Percentiles rank a stretch among this genome's conserved stretches.
phyloP scores from a whole-genome alignment of 2,113 vertebrate genomes.

The Pedetes capensis region DNA sequence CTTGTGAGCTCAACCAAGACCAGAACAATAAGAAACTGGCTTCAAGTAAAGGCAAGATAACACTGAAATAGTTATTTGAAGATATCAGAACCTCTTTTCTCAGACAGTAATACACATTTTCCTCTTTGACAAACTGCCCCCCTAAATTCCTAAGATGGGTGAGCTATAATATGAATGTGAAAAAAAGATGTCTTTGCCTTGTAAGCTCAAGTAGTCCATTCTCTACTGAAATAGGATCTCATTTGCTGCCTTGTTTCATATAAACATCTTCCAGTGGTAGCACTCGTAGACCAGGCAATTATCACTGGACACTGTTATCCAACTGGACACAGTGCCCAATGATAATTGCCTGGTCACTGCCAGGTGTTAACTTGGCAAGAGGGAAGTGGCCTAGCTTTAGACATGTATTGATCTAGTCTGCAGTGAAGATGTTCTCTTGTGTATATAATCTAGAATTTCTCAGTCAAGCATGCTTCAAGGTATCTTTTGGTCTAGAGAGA shows the following conservation, averaged over 20 bases:
- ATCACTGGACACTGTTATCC: too few relatives aligned
- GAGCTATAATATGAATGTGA: too few relatives aligned
- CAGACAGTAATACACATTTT: neutral
- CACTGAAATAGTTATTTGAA: too few relatives aligned
- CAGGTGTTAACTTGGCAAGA: neutral
- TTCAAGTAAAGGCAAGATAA: too few relatives aligned
- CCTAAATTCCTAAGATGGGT: neutral
- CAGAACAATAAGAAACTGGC: neutral
- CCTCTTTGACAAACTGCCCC: neutral
- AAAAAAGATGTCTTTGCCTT: too few relatives aligned
- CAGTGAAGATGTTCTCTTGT: neutral
- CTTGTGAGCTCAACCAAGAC: neutral
- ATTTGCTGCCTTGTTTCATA: neutral
- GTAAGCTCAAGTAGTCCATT: neutral
- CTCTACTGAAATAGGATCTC: neutral
- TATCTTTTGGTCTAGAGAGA: neutral
- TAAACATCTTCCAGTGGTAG: neutral
- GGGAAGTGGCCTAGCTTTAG: accelerated
- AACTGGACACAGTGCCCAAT: neutral
- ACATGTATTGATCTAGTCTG: neutral
- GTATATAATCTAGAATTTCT: neutral
- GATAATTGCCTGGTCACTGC: neutral
- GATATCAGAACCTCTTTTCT: neutral
- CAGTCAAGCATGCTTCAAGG: slow-evolving; percentile 41
- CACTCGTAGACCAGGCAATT: too few relatives aligned